A percentile compares a stretch with the other conserved stretches of the same genome.
Conservation (phyloP, 1,140 invertebrate species). For the Zaprionus africanus region DNA sequence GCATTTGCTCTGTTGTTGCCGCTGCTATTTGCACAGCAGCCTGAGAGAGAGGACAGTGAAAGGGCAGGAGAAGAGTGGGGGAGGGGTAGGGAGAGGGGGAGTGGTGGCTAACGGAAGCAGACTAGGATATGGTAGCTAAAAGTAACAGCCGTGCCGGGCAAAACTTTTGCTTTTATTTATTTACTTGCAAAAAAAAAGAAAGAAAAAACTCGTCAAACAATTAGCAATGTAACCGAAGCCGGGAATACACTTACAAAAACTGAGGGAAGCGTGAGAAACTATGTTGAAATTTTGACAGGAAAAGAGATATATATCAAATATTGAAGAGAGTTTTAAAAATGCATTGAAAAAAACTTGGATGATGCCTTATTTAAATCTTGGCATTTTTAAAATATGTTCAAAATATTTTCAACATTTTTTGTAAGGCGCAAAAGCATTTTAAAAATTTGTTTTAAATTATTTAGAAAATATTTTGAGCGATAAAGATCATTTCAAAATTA, state of each 20-base stretch:
- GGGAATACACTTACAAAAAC: slow-evolving; percentile 34
- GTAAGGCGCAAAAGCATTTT: neutral
- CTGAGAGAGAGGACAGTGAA: neutral
- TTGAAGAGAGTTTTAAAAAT: neutral
- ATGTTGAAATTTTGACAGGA: neutral
- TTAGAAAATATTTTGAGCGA: neutral
- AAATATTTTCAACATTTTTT: neutral
- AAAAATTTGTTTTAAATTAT: no score
- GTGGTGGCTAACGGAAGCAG: slow-evolving; percentile 7
- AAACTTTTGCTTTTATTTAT: slow-evolving; percentile 79
- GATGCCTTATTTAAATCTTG: neutral
- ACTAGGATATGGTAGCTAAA: slow-evolving; percentile 44
- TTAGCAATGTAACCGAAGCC: slow-evolving; percentile 56
- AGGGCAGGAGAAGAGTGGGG: no score
- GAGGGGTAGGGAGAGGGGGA: neutral
- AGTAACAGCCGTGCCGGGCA: slow-evolving; percentile 63
- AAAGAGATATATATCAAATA: neutral
- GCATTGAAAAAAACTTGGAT: neutral
- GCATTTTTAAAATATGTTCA: neutral
- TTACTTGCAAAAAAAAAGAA: slow-evolving; percentile 59
- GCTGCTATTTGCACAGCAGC: slow-evolving; percentile 53
- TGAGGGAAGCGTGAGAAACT: neutral
- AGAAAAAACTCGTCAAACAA: slow-evolving; percentile 18
- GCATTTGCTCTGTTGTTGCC: slow-evolving; percentile 54
- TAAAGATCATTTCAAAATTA: neutral